phyloP scores from a whole-genome alignment of 2,797 vertebrate species.

The Galaxias olidus region DNA sequence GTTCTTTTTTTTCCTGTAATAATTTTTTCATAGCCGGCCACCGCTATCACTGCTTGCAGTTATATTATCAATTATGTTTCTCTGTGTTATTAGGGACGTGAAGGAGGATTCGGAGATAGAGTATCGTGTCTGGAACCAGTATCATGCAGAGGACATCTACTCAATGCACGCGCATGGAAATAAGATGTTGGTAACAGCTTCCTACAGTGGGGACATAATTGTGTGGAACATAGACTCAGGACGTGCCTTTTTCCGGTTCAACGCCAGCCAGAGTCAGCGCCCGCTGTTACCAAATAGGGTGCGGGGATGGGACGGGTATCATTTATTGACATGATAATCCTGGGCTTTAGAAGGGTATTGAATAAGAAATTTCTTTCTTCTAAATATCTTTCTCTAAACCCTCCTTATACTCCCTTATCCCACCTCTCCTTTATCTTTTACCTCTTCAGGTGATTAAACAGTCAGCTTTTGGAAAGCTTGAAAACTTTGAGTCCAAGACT shows the following conservation, averaged over 20 bases:
- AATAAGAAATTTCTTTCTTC: background rate
- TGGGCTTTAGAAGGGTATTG: background rate
- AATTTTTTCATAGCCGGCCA: background rate
- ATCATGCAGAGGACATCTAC: slow-evolving; percentile 58
- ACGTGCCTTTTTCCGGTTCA: slow-evolving; percentile 52
- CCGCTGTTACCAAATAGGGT: slow-evolving; percentile 47
- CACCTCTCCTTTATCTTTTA: background rate
- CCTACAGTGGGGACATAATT: slow-evolving; percentile 56
- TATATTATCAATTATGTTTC: background rate
- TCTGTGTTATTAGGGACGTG: slow-evolving; percentile 37
- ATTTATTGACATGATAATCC: no score
- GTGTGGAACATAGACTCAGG: slow-evolving; percentile 36
- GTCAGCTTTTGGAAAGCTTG: background rate
- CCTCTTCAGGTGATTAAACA: background rate
- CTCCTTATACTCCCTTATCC: background rate
- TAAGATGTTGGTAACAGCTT: slow-evolving; percentile 60
- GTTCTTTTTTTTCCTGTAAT: background rate
- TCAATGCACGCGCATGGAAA: slow-evolving; percentile 55
- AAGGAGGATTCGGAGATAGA: slow-evolving; percentile 38
- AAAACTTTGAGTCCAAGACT: background rate
- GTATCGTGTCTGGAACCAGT: slow-evolving; percentile 56
- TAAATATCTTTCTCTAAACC: background rate
- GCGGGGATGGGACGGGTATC: background rate
- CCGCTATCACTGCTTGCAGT: background rate
- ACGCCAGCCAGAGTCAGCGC: slow-evolving; percentile 45